Evolutionary conservation across 2,113 vertebrate genomes (phyloP).

Genomic region (Sula dactylatra): DNA sequence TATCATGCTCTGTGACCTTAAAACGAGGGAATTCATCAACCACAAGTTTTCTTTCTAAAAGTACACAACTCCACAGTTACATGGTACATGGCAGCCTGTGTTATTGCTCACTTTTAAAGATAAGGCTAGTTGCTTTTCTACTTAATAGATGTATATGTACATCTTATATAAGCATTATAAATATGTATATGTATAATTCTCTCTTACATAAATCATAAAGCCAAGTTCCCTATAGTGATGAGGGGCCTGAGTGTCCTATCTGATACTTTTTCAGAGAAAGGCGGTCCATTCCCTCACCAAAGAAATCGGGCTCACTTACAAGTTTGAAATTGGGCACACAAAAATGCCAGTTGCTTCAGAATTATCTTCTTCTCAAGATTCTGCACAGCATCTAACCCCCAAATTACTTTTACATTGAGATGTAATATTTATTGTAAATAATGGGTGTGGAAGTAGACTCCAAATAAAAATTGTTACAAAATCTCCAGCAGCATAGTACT

Average conservation of each 20-base stretch:
- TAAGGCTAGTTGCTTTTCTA: neutral
- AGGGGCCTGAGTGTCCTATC: neutral
- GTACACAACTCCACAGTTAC: neutral
- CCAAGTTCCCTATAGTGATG: neutral
- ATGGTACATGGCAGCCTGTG: neutral
- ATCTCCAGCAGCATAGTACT: neutral
- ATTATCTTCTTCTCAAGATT: neutral
- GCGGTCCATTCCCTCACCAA: neutral
- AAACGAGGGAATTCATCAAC: neutral
- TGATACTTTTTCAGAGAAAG: neutral
- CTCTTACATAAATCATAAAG: neutral
- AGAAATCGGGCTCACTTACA: neutral
- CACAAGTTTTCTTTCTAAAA: neutral
- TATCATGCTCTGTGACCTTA: neutral
- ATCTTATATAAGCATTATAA: neutral
- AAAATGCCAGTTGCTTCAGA: neutral
- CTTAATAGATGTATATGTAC: neutral
- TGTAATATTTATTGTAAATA: neutral
- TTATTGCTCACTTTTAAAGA: neutral
- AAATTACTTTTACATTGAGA: neutral
- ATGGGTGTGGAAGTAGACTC: neutral
- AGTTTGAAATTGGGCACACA: neutral
- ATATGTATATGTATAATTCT: neutral
- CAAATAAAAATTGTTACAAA: neutral
- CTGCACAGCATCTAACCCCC: neutral